Evolutionary conservation across 2,113 vertebrate species (phyloP).

Genomic region (Shinisaurus crocodilurus): DNA sequence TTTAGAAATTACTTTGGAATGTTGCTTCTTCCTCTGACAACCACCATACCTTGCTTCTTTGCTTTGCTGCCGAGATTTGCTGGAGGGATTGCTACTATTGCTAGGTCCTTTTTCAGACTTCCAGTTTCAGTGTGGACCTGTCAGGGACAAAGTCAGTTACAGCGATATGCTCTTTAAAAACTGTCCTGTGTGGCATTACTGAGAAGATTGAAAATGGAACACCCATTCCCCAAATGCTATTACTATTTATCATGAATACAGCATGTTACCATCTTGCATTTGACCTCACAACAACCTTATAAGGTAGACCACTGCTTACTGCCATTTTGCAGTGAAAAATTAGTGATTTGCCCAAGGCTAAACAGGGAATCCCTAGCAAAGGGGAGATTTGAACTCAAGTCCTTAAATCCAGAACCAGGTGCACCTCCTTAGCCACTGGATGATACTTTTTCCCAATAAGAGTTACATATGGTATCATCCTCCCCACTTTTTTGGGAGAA

Average conservation of each 20-base stretch:
- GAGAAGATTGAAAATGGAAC: background rate
- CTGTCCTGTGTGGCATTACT: background rate
- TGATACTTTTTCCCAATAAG: too few species aligned
- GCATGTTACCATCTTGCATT: background rate
- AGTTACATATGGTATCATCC: too few species aligned
- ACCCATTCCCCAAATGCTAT: background rate
- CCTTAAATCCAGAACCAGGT: too few species aligned
- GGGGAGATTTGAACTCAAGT: too few species aligned
- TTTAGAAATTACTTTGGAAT: background rate
- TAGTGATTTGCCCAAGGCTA: too few species aligned
- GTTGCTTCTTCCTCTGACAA: background rate
- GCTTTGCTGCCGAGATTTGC: background rate
- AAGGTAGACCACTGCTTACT: background rate
- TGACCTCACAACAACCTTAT: background rate
- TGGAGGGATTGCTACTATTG: background rate
- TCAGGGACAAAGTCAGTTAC: background rate
- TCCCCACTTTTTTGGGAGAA: background rate
- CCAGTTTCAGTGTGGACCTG: background rate
- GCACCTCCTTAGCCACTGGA: too few species aligned
- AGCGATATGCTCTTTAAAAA: background rate
- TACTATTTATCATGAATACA: background rate
- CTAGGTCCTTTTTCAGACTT: background rate
- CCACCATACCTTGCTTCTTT: background rate
- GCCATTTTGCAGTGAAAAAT: background rate
- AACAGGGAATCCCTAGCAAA: too few species aligned